Conservation (phyloP, 1,140 invertebrate species). For the Drosophila ercepeae region DNA sequence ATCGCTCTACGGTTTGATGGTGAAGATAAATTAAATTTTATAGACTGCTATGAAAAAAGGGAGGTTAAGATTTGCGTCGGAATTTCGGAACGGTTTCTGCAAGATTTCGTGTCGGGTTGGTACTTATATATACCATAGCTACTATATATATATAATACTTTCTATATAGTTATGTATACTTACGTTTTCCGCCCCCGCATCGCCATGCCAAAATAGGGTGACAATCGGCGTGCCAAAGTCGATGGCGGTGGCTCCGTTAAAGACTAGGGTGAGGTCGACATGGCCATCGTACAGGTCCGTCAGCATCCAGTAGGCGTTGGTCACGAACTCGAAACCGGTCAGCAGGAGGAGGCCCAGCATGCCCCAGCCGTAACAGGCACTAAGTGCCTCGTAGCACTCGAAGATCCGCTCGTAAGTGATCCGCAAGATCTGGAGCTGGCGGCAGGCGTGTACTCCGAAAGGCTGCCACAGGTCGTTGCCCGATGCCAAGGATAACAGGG, state of each 20-base stretch:
- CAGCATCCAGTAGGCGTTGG: slow-evolving; percentile 69
- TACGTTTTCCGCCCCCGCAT: slow-evolving; percentile 62
- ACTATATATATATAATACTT: too few species aligned
- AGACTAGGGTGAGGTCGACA: slow-evolving; percentile 23
- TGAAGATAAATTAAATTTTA: too few species aligned
- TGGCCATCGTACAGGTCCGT: slow-evolving; percentile 18
- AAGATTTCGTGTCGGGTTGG: too few species aligned
- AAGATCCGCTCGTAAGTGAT: slow-evolving; percentile 62
- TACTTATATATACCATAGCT: too few species aligned
- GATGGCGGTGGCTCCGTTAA: slow-evolving; percentile 56
- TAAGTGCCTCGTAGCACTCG: slow-evolving; percentile 62
- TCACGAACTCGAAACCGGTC: slow-evolving; percentile 63
- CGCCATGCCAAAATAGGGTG: slow-evolving; percentile 62
- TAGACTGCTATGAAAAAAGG: too few species aligned
- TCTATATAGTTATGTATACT: slow-evolving; percentile 33
- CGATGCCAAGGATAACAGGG: slow-evolving; percentile 33
- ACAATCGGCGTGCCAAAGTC: slow-evolving; percentile 46
- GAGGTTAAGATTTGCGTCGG: too few species aligned
- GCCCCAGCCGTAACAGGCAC: slow-evolving; percentile 72
- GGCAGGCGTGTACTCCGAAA: slow-evolving; percentile 49
- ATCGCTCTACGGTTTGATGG: too few species aligned
- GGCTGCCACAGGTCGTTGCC: slow-evolving; percentile 69
- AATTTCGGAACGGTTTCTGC: too few species aligned
- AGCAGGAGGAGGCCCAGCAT: slow-evolving; percentile 57
- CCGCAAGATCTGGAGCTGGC: slow-evolving; percentile 55